These are phyloP conservation scores for Tragelaphus imberbis DNA, from an alignment of 2,113 vertebrate genomes.

Conservation along the genomic window DNA sequence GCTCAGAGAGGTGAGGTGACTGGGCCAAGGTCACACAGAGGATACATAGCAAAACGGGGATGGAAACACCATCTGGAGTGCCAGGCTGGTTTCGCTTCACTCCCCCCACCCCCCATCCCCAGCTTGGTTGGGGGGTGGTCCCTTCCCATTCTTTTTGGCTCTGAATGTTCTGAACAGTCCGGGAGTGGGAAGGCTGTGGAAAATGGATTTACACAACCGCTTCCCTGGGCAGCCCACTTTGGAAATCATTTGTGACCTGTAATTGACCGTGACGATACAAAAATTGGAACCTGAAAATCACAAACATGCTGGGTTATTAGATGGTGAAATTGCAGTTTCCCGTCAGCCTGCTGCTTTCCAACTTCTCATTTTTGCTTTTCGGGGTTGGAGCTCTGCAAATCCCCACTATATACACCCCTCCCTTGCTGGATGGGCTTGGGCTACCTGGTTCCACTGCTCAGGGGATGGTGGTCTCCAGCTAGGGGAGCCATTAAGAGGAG, in stretches of 20 bases:
- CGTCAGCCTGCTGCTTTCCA: background rate
- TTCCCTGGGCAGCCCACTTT: constrained; percentile 44
- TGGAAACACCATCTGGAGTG: background rate
- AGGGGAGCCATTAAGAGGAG: background rate
- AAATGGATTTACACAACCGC: constrained; percentile 51
- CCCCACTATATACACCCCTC: rapidly evolving
- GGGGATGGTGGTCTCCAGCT: background rate
- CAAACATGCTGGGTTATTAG: constrained; percentile 48
- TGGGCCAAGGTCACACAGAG: background rate
- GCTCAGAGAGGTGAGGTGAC: background rate
- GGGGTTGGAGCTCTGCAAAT: background rate
- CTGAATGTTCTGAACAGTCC: background rate
- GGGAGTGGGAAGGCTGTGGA: background rate
- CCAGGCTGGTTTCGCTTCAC: background rate
- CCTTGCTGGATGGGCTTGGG: background rate
- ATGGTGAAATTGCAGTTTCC: constrained; percentile 61
- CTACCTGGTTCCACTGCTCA: background rate
- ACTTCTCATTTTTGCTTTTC: background rate
- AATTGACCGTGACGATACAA: constrained; percentile 48
- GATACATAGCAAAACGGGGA: background rate
- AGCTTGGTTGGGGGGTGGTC: background rate
- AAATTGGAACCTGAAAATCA: constrained; percentile 62
- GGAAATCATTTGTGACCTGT: constrained; percentile 66
- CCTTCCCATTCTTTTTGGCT: background rate
- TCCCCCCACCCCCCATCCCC: background rate